Base-by-base conservation (phyloP, 1,140 invertebrate genomes). In the Penaeus chinensis region DNA sequence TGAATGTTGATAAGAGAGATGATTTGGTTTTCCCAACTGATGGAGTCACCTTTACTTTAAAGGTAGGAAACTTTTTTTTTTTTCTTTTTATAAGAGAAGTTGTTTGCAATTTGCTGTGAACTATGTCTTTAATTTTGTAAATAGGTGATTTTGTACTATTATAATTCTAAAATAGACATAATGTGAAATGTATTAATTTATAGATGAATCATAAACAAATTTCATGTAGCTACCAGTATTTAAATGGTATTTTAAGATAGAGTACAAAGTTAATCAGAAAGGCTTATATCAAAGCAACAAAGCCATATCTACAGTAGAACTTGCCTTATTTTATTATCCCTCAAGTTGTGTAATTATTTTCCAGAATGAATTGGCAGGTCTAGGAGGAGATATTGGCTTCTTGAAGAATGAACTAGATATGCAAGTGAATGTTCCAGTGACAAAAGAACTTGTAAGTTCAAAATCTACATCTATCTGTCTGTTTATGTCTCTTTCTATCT, bases 311-410 rank as follows among this genome's bases (percentile, higher is more conserved):
- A n/a, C 32, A 42, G 37, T 13, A 32, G 11, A 32, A 78, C 22
- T 78, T 42, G 0, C 7, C 8, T 4, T 54, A 42, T 62, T 19
- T 66, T 22, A 61, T 3, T 18, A 61, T 62, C 11, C 11, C 61
- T 85, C 1, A 20, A 77, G 8, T 63, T 66, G 20, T 69, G 19
- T 32, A 37, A 18, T 47, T 84, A 77, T 60, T 42, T 60, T 87
- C 20, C 88, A 90, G 89, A 90, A 86, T 82, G 97, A 98, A 94
- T 93, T 96, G 91, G 96, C 97, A 76, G 96, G 97, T 1, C 92
- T 98, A 1, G 97, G 97, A 32, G 97, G 97, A 7, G 95, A 97
- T 92, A 95, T 97, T 61, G 95, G 95, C 27, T 97, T 97, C 92
- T 91, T 97, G 2, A 97, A 97, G 92, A 96, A 96, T 90, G 96